Evolutionary conservation across 2,797 vertebrate species (phyloP), one percentile per base, ranked within the genome.

Genomic region (Enteromius thamalakanensis): DNA sequence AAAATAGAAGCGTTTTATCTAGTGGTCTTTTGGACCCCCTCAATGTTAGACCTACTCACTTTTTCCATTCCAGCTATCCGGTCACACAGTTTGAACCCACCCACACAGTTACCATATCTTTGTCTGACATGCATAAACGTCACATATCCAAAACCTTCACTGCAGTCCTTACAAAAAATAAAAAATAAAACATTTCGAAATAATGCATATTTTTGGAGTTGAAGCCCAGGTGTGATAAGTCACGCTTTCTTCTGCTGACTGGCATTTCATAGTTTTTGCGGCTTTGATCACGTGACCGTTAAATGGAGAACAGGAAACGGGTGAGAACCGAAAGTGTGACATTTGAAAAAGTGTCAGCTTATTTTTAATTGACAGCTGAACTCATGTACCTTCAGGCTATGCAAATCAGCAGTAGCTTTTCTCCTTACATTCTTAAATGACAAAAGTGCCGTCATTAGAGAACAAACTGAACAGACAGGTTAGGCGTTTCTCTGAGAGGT

Each of bases 261-360:
- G 70, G 12, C 34, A 45, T 67, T 67, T 55, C 23, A 26, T 21
- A 45, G 55, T n/a, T 78, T 71, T 58, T 76, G 49, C 55, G 32
- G 26, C 23, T 49, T 47, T 29, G 23, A 49, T 68, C 80, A 72
- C 15, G 64, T 84, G 76, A 86, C 58, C 58, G 21, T 26, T 37
- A 32, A 29, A 64, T 4, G 11, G 26, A 60, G 74, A 83, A 86
- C 84, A 86, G 84, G 84, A 86, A 87, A 60, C 40, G 49, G 21
- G n/a, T 14, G 58, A 80, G 21, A 83, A 83, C 32, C 42, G 68
- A 84, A 87, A 86, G 76, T 84, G 78, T 64, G 70, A 86, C 70
- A 85, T 88, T 85, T 85, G 71, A 75, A 55, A 19, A 53, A 37
- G 69, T 23, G 47, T 76, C 70, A 68, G 29, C 55, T 75, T n/a